Base-by-base conservation (phyloP, 2,888 invertebrate genomes). In the Acanthosepion lycidas region DNA sequence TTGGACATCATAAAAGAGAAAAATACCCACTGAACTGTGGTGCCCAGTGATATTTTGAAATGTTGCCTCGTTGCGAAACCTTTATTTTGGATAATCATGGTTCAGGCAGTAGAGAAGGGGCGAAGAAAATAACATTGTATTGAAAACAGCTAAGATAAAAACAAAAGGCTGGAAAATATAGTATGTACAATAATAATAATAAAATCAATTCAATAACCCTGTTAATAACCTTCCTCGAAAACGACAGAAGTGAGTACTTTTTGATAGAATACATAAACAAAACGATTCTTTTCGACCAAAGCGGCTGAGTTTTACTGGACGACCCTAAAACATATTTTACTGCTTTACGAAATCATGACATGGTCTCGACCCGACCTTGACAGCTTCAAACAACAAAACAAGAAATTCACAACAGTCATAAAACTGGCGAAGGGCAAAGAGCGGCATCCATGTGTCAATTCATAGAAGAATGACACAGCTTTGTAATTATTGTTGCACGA, bases 321-420 rank as follows among this genome's bases (percentile, higher is more conserved):
- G 78, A 78, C 78, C 78, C 78, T 78, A 78, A 78, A 78, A 78
- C 78, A n/a, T 78, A 78, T 78, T 78, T 78, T 78, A 78, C 33
- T n/a, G 78, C 78, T 78, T 78, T 78, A 78, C n/a, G n/a, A 78
- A 12, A n/a, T 78, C 78, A 78, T 12, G 78, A 78, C 78, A 78
- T 78, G 78, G 33, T 33, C 78, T 78, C 78, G 12, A 5, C 5
- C 78, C 15, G 78, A 78, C 78, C 78, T 78, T 78, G 78, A 33
- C 78, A 78, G 78, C 8, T n/a, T n/a, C 2, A 78, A 78, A 33
- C 78, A 78, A 78, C 78, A n/a, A 78, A 78, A 78, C 33, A 78
- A 78, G 78, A 15, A n/a, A 18, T n/a, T 64, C 26, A 64, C 9
- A n/a, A 78, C 78, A n/a, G 78, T 78, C 78, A 78, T 78, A 78